Evolutionary conservation across 2,797 vertebrate genomes (phyloP).

Genomic region (Pseudomugil tenellus): DNA sequence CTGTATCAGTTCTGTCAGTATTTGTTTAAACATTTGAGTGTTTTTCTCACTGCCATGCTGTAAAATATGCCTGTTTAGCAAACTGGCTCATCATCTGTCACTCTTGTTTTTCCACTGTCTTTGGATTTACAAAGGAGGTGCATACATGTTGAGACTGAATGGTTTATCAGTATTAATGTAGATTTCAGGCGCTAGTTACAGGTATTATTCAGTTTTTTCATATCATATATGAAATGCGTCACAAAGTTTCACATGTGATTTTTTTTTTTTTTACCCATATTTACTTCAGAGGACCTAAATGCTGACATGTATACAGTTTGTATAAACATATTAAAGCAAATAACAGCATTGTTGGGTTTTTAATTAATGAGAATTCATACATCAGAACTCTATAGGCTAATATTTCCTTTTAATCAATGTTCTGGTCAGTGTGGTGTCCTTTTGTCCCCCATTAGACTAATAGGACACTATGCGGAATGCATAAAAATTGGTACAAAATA

Average conservation of each 20-base stretch:
- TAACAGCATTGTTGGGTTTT: slow-evolving; percentile 11
- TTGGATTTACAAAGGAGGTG: slow-evolving; percentile 30
- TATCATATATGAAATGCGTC: slow-evolving; percentile 61
- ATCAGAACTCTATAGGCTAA: not conserved
- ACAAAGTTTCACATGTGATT: slow-evolving; percentile 46
- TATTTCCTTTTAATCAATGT: not conserved
- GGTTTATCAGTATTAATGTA: slow-evolving; percentile 70
- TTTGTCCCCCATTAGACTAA: not conserved
- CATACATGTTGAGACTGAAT: slow-evolving; percentile 45
- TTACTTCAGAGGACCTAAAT: slow-evolving; percentile 39
- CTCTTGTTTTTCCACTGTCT: slow-evolving; percentile 21
- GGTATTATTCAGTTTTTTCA: slow-evolving; percentile 59
- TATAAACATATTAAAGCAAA: slow-evolving; percentile 51
- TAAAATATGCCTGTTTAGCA: slow-evolving; percentile 59
- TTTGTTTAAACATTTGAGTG: slow-evolving; percentile 49
- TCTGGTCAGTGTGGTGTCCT: not conserved
- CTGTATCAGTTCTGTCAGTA: slow-evolving; percentile 31
- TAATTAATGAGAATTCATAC: not conserved
- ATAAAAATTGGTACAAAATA: not conserved
- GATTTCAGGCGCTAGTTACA: slow-evolving; percentile 50
- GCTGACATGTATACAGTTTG: slow-evolving; percentile 50
- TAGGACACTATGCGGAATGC: no score
- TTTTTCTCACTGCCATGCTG: slow-evolving; percentile 19
- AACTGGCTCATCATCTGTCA: slow-evolving; percentile 16
- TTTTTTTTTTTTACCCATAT: slow-evolving; percentile 27